Conservation (phyloP, 2,113 vertebrate genomes). For the Hypocryptadius cinnamomeus region DNA sequence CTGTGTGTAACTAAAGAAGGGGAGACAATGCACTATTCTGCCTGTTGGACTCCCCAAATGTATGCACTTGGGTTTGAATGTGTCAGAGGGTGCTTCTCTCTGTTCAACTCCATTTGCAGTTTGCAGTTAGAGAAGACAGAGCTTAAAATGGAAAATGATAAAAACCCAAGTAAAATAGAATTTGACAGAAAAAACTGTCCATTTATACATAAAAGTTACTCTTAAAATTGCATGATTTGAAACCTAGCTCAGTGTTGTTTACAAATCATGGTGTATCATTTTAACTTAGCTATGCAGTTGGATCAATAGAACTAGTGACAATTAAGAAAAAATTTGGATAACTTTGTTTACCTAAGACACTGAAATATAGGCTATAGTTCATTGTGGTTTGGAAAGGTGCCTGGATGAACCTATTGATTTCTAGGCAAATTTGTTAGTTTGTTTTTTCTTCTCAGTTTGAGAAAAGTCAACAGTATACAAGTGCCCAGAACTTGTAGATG, state of each 20-base stretch:
- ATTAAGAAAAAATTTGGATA: not conserved
- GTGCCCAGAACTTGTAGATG: not conserved
- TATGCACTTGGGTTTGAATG: not conserved
- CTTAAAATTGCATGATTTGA: not conserved
- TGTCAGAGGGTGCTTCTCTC: not conserved
- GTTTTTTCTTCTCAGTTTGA: not conserved
- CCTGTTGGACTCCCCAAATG: not conserved
- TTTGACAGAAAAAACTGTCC: not conserved
- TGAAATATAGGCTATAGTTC: not conserved
- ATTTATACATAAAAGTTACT: not conserved
- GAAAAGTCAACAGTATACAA: not conserved
- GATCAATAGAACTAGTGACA: not conserved
- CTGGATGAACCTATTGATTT: not conserved
- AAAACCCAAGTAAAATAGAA: not conserved
- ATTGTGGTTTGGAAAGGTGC: not conserved
- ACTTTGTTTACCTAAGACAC: not conserved
- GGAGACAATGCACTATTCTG: accelerated
- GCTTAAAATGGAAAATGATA: not conserved
- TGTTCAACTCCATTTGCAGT: not conserved
- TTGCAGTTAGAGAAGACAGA: not conserved
- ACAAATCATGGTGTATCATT: not conserved
- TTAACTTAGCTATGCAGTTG: not conserved
- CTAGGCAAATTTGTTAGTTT: not conserved
- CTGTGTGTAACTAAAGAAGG: not conserved
- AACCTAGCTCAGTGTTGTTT: not conserved